Evolutionary conservation across 1,140 invertebrate genomes (phyloP).

Genomic region (Ericerus pela): DNA sequence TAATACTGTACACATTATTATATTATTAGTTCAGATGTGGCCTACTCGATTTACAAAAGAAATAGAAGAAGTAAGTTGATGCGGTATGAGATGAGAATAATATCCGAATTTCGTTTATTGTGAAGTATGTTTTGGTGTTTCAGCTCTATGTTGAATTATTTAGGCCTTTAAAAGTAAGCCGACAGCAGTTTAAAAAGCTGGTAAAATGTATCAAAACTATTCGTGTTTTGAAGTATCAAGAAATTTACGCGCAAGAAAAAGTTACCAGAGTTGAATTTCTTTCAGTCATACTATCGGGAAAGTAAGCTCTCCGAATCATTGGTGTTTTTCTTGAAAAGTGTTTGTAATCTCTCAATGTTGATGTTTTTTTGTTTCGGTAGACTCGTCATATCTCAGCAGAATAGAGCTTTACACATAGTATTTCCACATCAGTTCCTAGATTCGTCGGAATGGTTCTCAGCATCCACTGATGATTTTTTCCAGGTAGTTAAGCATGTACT

Average conservation of each 20-base stretch:
- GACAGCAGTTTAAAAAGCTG: slow-evolving; percentile 66
- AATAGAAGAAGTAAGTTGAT: no score
- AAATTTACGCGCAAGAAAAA: slow-evolving; percentile 77
- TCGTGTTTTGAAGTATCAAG: slow-evolving; percentile 59
- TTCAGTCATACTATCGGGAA: slow-evolving; percentile 69
- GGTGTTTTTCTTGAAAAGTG: no score
- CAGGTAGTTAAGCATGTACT: slow-evolving; percentile 42
- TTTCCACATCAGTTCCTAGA: slow-evolving; percentile 81
- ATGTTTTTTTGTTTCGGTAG: slow-evolving; percentile 35
- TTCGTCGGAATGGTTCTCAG: slow-evolving; percentile 84
- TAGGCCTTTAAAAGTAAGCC: slow-evolving; percentile 60
- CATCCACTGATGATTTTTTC: slow-evolving; percentile 73
- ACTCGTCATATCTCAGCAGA: slow-evolving; percentile 72
- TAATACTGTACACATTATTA: no score
- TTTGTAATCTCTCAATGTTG: no score
- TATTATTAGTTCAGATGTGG: no score
- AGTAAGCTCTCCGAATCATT: slow-evolving; percentile 57
- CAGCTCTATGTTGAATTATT: slow-evolving; percentile 70
- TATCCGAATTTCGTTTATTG: no score
- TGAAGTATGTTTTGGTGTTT: no score
- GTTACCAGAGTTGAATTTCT: slow-evolving; percentile 74
- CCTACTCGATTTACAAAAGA: no score
- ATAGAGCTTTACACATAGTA: slow-evolving; percentile 70
- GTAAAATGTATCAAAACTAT: slow-evolving; percentile 67
- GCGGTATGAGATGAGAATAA: no score